Percentiles rank a stretch among this genome's conserved stretches.
Conservation (phyloP, 2,888 invertebrate species). For the Diarsia dahlii region DNA sequence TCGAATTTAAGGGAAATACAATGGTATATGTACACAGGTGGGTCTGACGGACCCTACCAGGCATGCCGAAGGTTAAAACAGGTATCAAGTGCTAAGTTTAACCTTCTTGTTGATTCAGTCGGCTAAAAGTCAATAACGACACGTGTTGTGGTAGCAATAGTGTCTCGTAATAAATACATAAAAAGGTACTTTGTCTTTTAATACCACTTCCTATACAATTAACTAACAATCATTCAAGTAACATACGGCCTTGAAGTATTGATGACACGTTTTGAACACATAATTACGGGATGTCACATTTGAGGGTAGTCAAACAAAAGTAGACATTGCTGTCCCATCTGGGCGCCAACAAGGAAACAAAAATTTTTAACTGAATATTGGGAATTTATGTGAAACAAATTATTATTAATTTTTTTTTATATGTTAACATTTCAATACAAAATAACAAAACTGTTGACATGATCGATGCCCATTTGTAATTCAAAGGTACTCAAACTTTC, state of each 20-base stretch:
- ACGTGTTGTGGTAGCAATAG: too few species aligned
- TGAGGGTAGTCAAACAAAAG: constrained; percentile 18
- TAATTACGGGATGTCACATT: constrained; percentile 11
- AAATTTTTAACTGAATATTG: background rate
- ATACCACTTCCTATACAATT: background rate
- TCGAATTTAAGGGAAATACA: too few species aligned
- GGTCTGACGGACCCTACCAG: too few species aligned
- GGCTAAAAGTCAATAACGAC: background rate
- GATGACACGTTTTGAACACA: background rate
- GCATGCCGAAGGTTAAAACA: too few species aligned
- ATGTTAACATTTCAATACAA: background rate
- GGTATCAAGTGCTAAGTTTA: background rate
- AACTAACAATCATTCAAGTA: constrained; percentile 1
- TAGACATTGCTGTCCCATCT: constrained; percentile 16
- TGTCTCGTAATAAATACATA: background rate
- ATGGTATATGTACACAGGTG: too few species aligned
- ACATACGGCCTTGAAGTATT: background rate
- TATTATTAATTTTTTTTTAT: too few species aligned
- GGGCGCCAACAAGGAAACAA: constrained; percentile 41
- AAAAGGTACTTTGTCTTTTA: background rate
- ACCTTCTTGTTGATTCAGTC: background rate
- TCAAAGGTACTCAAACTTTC: constrained; percentile 12
- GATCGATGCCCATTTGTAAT: constrained; percentile 26
- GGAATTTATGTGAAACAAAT: too few species aligned
- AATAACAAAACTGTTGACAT: background rate